phyloP scores from a whole-genome alignment of 2,797 vertebrate species.

The Pogoniulus pusillus region DNA sequence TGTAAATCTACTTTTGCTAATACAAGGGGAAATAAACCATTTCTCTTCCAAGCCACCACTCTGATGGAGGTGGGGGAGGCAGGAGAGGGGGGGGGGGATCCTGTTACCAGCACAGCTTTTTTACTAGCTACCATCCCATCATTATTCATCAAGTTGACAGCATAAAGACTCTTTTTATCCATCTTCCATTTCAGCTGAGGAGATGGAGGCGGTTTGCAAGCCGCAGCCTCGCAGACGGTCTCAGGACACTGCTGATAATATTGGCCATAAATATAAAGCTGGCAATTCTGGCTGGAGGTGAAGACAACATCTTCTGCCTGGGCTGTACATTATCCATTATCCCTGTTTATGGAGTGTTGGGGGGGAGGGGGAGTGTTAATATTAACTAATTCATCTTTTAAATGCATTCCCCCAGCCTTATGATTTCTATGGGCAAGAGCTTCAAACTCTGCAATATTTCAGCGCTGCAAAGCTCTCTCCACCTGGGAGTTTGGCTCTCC shows the following conservation, averaged over 20 bases:
- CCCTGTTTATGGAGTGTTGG: rapidly evolving
- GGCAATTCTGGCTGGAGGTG: neutral
- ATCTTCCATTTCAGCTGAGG: conserved; percentile 34
- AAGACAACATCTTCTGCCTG: neutral
- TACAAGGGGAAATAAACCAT: neutral
- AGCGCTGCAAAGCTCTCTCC: neutral
- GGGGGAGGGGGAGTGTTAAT: neutral
- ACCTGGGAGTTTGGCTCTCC: neutral
- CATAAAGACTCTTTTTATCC: conserved; percentile 54
- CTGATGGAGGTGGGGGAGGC: neutral
- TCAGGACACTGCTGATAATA: neutral
- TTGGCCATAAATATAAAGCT: conserved; percentile 8
- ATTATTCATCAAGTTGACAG: conserved; percentile 42
- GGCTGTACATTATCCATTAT: neutral
- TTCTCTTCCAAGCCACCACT: neutral
- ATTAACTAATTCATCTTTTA: neutral
- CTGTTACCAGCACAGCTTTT: conserved; percentile 2
- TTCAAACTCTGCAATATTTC: neutral
- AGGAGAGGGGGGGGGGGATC: neutral
- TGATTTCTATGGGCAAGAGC: neutral
- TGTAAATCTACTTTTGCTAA: conserved; percentile 30
- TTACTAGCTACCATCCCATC: neutral
- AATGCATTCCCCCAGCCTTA: neutral
- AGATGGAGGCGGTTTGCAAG: neutral
- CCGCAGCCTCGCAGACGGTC: neutral